Evolutionary conservation across 2,797 vertebrate genomes (phyloP).

Genomic region (Peromyscus eremicus): DNA sequence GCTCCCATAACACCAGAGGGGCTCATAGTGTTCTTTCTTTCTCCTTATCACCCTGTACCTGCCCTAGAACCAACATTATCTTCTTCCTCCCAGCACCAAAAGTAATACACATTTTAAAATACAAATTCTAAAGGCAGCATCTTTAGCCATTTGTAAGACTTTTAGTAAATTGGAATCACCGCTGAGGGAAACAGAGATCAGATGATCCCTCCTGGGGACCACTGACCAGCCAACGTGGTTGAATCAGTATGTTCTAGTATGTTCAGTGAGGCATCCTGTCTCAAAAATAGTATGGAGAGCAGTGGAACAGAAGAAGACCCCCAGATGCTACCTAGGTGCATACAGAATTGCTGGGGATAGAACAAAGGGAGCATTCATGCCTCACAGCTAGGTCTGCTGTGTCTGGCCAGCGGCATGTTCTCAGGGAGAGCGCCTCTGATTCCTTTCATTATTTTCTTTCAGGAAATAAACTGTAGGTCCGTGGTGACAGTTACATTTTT

Average conservation of each 20-base stretch:
- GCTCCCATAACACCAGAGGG: not conserved
- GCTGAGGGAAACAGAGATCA: not conserved
- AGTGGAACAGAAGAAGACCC: not conserved
- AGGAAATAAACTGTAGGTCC: conserved; percentile 33
- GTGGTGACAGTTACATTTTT: conserved; percentile 46
- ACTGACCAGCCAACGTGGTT: not conserved
- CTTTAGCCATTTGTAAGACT: conserved; percentile 18
- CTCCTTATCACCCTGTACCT: not conserved
- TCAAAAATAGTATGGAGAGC: not conserved
- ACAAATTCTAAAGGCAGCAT: not conserved
- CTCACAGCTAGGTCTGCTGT: not conserved
- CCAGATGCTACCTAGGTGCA: not conserved
- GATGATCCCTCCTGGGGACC: not conserved
- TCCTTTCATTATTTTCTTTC: conserved; percentile 50
- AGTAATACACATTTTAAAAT: not conserved
- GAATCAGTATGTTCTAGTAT: not conserved
- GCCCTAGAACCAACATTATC: not conserved
- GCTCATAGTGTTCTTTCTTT: not conserved
- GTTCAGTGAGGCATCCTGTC: not conserved
- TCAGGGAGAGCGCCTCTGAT: not conserved
- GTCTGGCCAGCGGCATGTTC: not conserved
- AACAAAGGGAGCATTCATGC: not conserved
- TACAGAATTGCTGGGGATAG: not conserved
- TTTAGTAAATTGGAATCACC: conserved; percentile 40
- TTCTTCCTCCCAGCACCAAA: conserved; percentile 49